Conservation (phyloP, 2,113 vertebrate species). For the mouse (Mus musculus) region DNA sequence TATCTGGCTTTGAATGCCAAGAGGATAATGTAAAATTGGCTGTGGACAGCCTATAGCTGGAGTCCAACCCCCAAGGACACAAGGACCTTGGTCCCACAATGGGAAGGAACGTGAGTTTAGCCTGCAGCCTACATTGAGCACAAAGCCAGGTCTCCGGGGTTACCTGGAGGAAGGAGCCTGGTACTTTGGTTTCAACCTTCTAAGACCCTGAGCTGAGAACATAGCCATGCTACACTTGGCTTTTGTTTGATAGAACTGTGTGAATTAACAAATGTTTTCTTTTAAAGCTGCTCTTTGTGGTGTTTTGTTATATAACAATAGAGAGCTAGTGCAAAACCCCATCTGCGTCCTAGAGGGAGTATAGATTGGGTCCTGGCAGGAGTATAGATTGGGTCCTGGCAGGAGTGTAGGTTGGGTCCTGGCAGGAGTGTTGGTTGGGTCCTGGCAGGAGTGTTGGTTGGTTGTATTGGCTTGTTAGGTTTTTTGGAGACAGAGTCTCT, state of each 20-base stretch:
- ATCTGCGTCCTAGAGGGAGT: background rate
- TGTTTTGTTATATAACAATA: slow-evolving; percentile 25
- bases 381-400: too few species aligned
- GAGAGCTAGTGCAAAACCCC: background rate
- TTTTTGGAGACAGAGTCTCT: background rate
- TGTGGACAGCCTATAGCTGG: background rate
- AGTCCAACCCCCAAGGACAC: background rate
- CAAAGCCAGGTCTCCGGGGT: background rate
- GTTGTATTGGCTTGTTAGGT: background rate
- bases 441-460: background rate
- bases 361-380: background rate
- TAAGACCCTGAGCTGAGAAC: background rate
- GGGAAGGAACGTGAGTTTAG: background rate
- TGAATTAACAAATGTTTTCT: background rate
- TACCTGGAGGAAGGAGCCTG: background rate
- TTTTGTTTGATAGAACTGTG: background rate
- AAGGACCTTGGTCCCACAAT: background rate
- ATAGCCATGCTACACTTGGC: background rate
- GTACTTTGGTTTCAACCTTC: background rate
- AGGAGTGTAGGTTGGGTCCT: background rate
- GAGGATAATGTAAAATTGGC: background rate
- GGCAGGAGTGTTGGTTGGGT: background rate
- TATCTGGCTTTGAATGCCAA: background rate
- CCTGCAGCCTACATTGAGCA: background rate
- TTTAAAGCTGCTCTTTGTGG: background rate